A percentile compares a stretch with the other conserved stretches of the same genome.
These are phyloP conservation scores for Odontomachus brunneus DNA, from an alignment of 1,140 invertebrate genomes.

Conservation along the genomic window DNA sequence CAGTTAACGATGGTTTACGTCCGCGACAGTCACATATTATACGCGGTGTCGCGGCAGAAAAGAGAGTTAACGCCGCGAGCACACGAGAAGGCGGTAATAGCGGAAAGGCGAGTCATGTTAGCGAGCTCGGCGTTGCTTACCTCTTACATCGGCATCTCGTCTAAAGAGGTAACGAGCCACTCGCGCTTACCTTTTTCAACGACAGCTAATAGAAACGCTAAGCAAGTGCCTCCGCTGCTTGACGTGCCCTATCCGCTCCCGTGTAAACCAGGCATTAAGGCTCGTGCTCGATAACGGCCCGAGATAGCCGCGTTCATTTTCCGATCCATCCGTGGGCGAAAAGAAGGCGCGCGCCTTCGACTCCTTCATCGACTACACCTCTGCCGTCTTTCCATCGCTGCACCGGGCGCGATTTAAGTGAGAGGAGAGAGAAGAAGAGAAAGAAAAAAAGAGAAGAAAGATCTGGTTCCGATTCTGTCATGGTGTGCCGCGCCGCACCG, in stretches of 20 bases:
- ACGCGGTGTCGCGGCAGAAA: constrained; percentile 14
- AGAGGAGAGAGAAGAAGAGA: not conserved
- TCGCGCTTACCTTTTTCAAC: constrained; percentile 11
- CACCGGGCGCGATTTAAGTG: constrained; percentile 27
- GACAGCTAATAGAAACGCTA: constrained; percentile 35
- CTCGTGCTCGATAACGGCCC: constrained; percentile 19
- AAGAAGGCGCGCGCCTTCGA: constrained; percentile 10
- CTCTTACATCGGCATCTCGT: constrained; percentile 16
- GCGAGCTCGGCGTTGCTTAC: constrained; percentile 10
- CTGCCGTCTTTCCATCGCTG: constrained; percentile 8
- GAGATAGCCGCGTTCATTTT: constrained; percentile 42
- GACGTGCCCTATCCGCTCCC: not conserved
- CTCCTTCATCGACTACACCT: constrained; percentile 35
- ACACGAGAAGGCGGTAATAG: constrained; percentile 9
- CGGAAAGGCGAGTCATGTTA: constrained; percentile 4
- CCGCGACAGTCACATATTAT: constrained; percentile 47
- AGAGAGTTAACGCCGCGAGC: constrained; percentile 40
- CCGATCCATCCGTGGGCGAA: constrained; percentile 1
- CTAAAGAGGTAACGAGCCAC: constrained; percentile 28
- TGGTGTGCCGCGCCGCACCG: constrained; percentile 10
- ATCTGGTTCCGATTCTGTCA: constrained; percentile 49
- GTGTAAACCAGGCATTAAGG: constrained; percentile 23
- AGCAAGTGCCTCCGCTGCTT: constrained; percentile 20
- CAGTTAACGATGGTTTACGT: constrained; percentile 27
- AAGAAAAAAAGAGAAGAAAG: not conserved